Evolutionary conservation across 2,888 invertebrate species (phyloP), one percentile per base, ranked within the genome.

Genomic region (Trachelus iudaicus): DNA sequence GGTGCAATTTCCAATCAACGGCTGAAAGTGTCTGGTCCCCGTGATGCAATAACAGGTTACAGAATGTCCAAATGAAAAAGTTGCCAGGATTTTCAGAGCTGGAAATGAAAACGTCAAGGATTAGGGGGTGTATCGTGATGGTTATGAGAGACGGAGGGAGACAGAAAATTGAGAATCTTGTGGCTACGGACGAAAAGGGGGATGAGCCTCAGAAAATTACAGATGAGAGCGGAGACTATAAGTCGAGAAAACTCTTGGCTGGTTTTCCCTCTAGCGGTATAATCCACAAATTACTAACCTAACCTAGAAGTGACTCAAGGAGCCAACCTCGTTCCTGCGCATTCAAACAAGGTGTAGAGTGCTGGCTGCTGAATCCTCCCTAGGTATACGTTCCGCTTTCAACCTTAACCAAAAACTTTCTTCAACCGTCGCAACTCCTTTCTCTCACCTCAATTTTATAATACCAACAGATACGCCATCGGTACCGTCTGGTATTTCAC

Each of bases 251-350:
- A 83, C 81, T 81, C 79, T 69, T 76, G 73, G 79, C 75, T 75
- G 73, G 73, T 77, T 77, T 76, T 68, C 69, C 75, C 75, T 71
- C 56, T 69, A 37, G 78, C 76, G 75, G 87, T 86, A 88, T 89
- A 89, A 89, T 88, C 86, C 88, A 84, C 87, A 89, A 89, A 89
- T 89, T 89, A 88, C 88, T 87, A 87, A 85, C 88, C 86, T 84
- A 85, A 83, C 85, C 84, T 84, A 79, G 79, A 84, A 77, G 84
- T 86, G 84, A 83, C 87, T 88, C 83, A 85, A 87, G 88, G 88
- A 87, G 85, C 87, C 83, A 85, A 83, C 87, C 86, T 87, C 85
- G 86, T 88, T 87, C 83, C 84, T 83, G 84, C 81, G 82, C 83
- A 86, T 87, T 87, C 87, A 86, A 86, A 86, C 83, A 81, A 85